phyloP scores from a whole-genome alignment of 2,113 vertebrate species.

The Shinisaurus crocodilurus region DNA sequence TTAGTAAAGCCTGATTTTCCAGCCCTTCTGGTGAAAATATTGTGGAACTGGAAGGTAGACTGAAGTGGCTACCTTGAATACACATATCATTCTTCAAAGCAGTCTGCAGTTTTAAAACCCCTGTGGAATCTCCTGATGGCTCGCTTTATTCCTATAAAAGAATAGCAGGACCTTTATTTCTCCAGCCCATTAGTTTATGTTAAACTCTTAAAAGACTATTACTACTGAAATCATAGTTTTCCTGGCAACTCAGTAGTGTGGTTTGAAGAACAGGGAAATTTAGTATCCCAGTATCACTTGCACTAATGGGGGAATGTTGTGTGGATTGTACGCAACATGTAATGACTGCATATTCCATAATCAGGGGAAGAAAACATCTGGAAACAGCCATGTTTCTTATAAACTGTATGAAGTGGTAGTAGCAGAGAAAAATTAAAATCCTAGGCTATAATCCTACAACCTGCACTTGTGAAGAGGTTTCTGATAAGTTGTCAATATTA shows the following conservation, averaged over 20 bases:
- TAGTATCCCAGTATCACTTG: neutral
- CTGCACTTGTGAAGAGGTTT: neutral
- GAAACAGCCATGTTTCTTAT: neutral
- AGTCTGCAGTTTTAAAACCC: neutral
- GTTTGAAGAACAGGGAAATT: neutral
- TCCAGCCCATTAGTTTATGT: neutral
- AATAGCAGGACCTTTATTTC: neutral
- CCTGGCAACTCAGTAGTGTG: neutral
- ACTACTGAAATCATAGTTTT: neutral
- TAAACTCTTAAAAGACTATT: neutral
- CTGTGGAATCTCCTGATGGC: neutral
- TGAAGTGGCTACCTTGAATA: neutral
- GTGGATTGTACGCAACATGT: neutral
- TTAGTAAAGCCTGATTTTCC: neutral
- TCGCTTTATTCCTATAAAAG: neutral
- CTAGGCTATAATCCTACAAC: neutral
- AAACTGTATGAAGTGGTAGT: neutral
- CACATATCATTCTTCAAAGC: slow-evolving; percentile 19
- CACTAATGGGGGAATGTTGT: neutral
- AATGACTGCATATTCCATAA: neutral
- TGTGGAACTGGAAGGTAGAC: neutral
- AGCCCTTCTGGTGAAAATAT: neutral
- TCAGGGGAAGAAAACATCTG: neutral
- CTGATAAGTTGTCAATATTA: neutral
- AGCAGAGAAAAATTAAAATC: neutral